A percentile compares a stretch with the other conserved stretches of the same genome.
Evolutionary conservation across 1,140 invertebrate species (phyloP).

Genomic region (Calephelis nemesis): DNA sequence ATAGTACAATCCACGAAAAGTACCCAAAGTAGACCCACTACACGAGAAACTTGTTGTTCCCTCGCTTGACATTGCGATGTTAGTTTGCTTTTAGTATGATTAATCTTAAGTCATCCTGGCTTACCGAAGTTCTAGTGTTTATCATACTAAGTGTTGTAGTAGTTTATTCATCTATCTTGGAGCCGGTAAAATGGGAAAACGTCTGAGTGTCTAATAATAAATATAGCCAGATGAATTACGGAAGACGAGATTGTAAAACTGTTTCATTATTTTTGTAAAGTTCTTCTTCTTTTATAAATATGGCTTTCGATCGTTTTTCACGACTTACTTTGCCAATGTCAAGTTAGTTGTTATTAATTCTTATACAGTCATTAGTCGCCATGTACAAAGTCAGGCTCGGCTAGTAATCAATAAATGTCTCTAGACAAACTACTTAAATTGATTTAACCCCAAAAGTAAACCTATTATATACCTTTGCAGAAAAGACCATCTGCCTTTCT

Average conservation of each 20-base stretch:
- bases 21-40: not conserved
- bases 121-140: constrained; percentile 16
- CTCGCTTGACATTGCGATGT: constrained; percentile 13
- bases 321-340: too few species aligned
- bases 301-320: too few species aligned
- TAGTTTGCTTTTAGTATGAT: constrained; percentile 17
- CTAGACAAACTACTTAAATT: too few species aligned
- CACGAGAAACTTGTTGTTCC: constrained; percentile 7
- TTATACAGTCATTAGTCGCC: too few species aligned
- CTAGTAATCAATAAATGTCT: too few species aligned
- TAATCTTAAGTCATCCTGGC: constrained; percentile 17
- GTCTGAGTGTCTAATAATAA: constrained; percentile 9
- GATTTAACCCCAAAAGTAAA: too few species aligned
- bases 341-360: too few species aligned
- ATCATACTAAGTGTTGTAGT: constrained; percentile 16
- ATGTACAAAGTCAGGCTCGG: too few species aligned
- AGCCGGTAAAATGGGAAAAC: constrained; percentile 14
- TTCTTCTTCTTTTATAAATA: too few species aligned
- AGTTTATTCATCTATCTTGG: constrained; percentile 17
- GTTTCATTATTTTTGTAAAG: too few species aligned
- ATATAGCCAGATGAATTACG: constrained; percentile 14
- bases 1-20: not conserved
- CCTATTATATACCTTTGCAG: too few species aligned
- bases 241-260: not conserved
- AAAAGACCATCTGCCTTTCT: too few species aligned